phyloP scores from a whole-genome alignment of 1,140 invertebrate species.

The Laupala kohalensis region DNA sequence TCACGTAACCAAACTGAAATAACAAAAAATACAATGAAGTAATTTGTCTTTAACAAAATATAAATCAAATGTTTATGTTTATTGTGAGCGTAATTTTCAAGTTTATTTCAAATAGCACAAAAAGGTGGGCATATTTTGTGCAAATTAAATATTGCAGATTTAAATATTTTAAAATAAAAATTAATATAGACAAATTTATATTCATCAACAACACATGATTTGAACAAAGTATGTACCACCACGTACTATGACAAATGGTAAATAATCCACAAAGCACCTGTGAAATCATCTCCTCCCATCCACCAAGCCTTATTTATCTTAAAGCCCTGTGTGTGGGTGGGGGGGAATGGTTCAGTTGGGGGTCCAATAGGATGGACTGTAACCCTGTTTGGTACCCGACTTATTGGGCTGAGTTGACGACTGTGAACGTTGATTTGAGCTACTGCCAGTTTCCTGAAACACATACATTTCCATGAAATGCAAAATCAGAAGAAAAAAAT shows the following conservation, averaged over 20 bases:
- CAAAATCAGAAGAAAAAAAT: no score
- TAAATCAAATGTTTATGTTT: constrained; percentile 10
- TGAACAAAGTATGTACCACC: constrained; percentile 9
- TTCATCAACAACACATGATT: constrained; percentile 10
- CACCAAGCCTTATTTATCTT: constrained; percentile 1
- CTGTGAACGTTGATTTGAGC: constrained; percentile 49
- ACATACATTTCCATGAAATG: no score
- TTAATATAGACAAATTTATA: constrained; percentile 5
- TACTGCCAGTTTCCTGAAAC: constrained; percentile 47
- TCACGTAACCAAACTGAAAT: constrained; percentile 3
- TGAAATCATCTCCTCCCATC: not conserved
- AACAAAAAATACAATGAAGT: constrained; percentile 11
- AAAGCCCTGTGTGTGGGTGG: not conserved
- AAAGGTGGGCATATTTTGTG: constrained; percentile 8
- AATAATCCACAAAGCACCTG: constrained; percentile 7
- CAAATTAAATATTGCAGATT: constrained; percentile 7
- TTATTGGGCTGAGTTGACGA: constrained; percentile 49
- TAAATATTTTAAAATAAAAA: constrained; percentile 8
- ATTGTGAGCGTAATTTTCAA: constrained; percentile 5
- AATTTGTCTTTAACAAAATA: constrained; percentile 6
- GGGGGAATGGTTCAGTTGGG: constrained; percentile 17
- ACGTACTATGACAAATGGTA: constrained; percentile 3
- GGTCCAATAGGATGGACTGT: constrained; percentile 27
- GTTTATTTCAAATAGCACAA: constrained; percentile 1
- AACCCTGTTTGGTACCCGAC: constrained; percentile 46